Conservation (phyloP, 2,113 vertebrate genomes). For the Dasyprocta punctata region DNA sequence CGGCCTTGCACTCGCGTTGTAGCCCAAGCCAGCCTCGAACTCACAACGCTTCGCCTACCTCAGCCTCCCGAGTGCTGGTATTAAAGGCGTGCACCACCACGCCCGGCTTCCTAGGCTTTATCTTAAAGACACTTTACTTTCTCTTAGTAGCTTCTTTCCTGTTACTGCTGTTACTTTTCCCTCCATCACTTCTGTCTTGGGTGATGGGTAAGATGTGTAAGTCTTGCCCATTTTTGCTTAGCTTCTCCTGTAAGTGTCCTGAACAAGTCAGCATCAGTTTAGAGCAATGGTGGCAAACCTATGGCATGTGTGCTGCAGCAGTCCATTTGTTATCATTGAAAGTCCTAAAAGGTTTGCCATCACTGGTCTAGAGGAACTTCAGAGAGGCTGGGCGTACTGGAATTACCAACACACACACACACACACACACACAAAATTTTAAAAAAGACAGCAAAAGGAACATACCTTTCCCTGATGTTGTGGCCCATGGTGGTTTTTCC, state of each 20-base stretch:
- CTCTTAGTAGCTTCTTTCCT: constrained; percentile 21
- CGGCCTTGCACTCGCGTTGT: no score
- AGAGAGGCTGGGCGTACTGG: neutral
- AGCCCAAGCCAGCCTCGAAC: no score
- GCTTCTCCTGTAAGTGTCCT: neutral
- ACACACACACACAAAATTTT: no score
- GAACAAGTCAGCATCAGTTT: neutral
- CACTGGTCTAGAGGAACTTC: neutral
- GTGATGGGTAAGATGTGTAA: neutral
- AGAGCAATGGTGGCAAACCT: neutral
- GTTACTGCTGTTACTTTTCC: neutral
- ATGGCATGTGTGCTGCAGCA: neutral
- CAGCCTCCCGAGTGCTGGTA: no score
- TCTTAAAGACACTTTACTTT: constrained; percentile 21
- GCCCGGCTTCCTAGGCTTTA: neutral
- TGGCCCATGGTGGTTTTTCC: constrained; percentile 85
- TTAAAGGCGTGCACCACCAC: no score
- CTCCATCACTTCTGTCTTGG: neutral
- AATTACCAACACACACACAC: neutral
- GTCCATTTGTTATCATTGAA: neutral
- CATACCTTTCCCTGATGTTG: constrained; percentile 88
- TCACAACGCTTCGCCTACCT: no score
- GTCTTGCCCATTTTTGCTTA: neutral
- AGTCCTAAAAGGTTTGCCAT: neutral
- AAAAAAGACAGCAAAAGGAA: constrained; percentile 38